A percentile compares a stretch with the other conserved stretches of the same genome.
Conservation (phyloP, 2,888 invertebrate genomes). For the Dynastes maya region DNA sequence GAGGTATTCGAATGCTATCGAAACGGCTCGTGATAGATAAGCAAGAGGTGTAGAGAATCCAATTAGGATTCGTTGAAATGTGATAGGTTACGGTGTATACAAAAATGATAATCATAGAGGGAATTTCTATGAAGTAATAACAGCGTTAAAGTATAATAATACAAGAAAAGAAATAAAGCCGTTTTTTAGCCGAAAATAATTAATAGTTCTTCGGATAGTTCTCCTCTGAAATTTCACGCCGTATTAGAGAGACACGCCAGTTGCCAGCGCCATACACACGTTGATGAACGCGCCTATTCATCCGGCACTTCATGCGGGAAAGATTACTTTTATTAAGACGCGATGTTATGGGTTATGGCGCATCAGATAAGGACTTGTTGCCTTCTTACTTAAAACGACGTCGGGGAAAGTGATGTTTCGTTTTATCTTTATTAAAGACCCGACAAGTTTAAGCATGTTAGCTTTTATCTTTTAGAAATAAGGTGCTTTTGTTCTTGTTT, state of each 20-base stretch:
- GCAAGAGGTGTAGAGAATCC: constrained; percentile 23
- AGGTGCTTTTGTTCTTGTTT: constrained; percentile 38
- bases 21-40: not conserved
- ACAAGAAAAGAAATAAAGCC: not conserved
- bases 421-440: constrained; percentile 38
- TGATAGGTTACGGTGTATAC: not conserved
- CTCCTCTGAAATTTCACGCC: constrained; percentile 14
- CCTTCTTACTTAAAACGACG: constrained; percentile 23
- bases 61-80: constrained; percentile 6
- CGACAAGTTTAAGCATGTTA: constrained; percentile 30
- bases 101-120: not conserved
- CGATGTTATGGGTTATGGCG: not conserved
- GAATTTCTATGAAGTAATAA: too few relatives aligned
- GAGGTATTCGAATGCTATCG: constrained; percentile 4
- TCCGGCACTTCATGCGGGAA: constrained; percentile 13
- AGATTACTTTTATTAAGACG: constrained; percentile 43
- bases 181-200: constrained; percentile 15
- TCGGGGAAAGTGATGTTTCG: constrained; percentile 24
- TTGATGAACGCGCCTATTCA: constrained; percentile 34
- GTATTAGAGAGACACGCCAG: not conserved
- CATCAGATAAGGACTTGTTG: constrained; percentile 41
- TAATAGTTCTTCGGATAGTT: not conserved
- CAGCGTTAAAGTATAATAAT: not conserved
- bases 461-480: constrained; percentile 30
- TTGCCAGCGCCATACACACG: not conserved